These are phyloP conservation scores for Chloroceryle amazona DNA, from an alignment of 2,797 vertebrate genomes.

Conservation along the genomic window DNA sequence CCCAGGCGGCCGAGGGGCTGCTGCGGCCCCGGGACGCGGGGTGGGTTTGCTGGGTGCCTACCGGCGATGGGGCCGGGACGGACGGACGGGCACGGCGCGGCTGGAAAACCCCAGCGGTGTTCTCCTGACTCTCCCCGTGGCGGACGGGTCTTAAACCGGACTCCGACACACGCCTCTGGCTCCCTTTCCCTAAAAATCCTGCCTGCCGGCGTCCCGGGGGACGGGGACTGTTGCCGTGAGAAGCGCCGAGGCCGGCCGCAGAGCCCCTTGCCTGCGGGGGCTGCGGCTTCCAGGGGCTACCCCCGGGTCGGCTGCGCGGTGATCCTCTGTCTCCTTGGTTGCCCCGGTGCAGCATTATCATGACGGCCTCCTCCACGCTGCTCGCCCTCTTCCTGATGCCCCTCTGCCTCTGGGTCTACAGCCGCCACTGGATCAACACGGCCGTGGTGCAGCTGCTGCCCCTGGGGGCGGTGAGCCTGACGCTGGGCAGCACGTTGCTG, in stretches of 20 bases:
- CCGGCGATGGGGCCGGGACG: neutral
- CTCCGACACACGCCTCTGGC: neutral
- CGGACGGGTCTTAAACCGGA: neutral
- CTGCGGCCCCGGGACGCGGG: neutral
- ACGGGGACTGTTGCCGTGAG: neutral
- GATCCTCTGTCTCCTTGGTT: neutral
- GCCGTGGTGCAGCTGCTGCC: slow-evolving; percentile 92
- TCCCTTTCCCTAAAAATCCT: neutral
- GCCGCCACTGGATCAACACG: slow-evolving; percentile 95
- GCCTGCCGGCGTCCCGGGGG: neutral
- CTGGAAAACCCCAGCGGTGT: neutral
- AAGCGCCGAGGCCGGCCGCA: neutral
- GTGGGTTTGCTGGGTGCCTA: neutral
- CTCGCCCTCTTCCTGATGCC: slow-evolving; percentile 95
- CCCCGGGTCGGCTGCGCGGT: neutral
- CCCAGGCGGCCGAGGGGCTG: neutral
- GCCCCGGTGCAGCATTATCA: slow-evolving; percentile 88
- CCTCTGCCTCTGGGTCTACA: slow-evolving; percentile 96
- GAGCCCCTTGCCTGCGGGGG: neutral
- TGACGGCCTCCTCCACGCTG: slow-evolving; percentile 95
- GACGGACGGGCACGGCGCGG: neutral
- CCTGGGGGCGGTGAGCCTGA: slow-evolving; percentile 93
- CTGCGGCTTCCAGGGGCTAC: neutral
- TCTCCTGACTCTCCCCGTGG: neutral
- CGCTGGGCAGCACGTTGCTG: slow-evolving; percentile 94